phyloP scores from a whole-genome alignment of 2,113 vertebrate species.

The Salvelinus fontinalis region DNA sequence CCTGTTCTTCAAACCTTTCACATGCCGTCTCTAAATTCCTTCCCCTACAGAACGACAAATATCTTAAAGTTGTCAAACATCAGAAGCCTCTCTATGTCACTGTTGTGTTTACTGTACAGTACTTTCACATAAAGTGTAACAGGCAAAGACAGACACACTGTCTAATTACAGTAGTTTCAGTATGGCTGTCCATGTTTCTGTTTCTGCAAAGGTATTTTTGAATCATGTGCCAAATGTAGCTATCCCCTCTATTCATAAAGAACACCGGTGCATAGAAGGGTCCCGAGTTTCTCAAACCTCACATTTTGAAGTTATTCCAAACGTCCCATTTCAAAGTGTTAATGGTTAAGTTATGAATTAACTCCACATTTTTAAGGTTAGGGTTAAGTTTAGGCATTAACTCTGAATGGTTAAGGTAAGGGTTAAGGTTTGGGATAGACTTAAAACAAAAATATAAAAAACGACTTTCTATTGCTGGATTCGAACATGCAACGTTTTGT shows the following conservation, averaged over 20 bases:
- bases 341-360: too few species aligned
- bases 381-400: too few species aligned
- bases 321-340: too few species aligned
- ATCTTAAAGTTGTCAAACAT: background rate
- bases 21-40: too few species aligned
- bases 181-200: background rate
- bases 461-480: too few species aligned
- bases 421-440: too few species aligned
- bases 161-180: background rate
- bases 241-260: background rate
- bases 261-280: background rate
- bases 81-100: background rate
- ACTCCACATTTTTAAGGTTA: too few species aligned
- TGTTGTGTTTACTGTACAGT: background rate
- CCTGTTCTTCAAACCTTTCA: too few species aligned
- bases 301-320: too few species aligned
- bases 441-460: too few species aligned
- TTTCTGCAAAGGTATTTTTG: background rate
- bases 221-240: constrained; percentile 3
- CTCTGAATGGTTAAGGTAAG: too few species aligned
- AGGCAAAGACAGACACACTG: background rate
- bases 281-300: background rate
- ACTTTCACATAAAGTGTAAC: background rate
- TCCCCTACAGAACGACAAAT: background rate
- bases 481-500: too few species aligned